phyloP scores from a whole-genome alignment of 2,888 invertebrate genomes.

The Mythimna impura region DNA sequence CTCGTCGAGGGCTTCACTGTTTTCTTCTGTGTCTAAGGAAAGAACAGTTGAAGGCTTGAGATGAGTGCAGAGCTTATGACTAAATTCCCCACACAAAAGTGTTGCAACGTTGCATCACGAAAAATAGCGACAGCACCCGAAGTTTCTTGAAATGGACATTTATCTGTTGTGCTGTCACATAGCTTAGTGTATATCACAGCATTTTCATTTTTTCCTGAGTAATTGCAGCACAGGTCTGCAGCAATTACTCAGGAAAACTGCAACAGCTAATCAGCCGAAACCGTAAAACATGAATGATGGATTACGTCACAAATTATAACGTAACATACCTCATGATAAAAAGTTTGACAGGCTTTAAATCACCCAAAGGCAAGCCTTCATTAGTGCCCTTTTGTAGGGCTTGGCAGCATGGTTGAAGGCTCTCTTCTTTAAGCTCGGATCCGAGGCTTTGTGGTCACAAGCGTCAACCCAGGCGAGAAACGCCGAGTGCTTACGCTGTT shows the following conservation, averaged over 20 bases:
- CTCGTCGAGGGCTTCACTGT: slow-evolving; percentile 81
- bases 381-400: no score
- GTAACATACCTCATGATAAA: neutral
- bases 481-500: no score
- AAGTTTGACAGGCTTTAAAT: neutral
- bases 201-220: no score
- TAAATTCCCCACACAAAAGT: neutral
- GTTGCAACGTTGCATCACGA: neutral
- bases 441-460: no score
- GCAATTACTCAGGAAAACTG: neutral
- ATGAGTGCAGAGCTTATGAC: neutral
- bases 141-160: neutral
- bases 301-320: neutral
- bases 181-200: no score
- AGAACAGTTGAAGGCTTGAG: neutral
- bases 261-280: neutral
- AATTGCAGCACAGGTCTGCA: no score
- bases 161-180: neutral
- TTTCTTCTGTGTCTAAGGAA: slow-evolving; percentile 77
- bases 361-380: no score
- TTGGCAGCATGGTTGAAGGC: no score
- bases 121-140: neutral
- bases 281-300: neutral
- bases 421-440: no score
- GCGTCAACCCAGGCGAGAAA: no score